A percentile compares a stretch with the other conserved stretches of the same genome.
Evolutionary conservation across 1,140 invertebrate species (phyloP).

Genomic region (Dolichoris vasculosae): DNA sequence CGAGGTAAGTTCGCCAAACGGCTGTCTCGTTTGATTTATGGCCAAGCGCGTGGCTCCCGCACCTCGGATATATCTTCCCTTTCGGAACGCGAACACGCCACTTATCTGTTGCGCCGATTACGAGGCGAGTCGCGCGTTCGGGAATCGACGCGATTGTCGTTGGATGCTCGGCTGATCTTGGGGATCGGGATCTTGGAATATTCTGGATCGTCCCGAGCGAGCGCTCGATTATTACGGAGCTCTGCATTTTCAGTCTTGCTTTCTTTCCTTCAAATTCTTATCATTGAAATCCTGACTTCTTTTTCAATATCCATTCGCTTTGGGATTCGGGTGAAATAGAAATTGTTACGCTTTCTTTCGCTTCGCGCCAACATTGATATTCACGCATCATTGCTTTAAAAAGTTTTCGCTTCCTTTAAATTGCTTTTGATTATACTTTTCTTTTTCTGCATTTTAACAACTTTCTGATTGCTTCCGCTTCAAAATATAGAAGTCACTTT

Average conservation of each 20-base stretch:
- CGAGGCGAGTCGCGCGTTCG: background rate
- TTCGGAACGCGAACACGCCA: slow-evolving; percentile 34
- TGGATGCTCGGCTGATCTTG: background rate
- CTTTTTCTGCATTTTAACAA: background rate
- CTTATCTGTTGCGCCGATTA: slow-evolving; percentile 54
- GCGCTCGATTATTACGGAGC: background rate
- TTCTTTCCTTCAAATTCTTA: background rate
- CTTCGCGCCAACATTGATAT: background rate
- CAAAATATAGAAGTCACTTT: too few species aligned
- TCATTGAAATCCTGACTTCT: background rate
- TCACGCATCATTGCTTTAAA: background rate
- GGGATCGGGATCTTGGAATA: too few species aligned
- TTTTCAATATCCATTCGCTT: background rate
- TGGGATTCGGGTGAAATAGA: background rate
- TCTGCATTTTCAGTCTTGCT: background rate
- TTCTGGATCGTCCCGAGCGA: background rate
- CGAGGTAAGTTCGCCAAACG: slow-evolving; percentile 40
- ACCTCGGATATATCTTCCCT: slow-evolving; percentile 19
- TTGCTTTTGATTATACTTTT: background rate
- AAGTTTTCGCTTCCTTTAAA: background rate
- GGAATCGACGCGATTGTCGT: background rate
- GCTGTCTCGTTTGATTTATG: slow-evolving; percentile 66
- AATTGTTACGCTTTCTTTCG: background rate
- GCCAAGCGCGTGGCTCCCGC: slow-evolving; percentile 51
- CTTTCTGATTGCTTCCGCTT: background rate